Evolutionary conservation across 2,888 invertebrate genomes (phyloP), one percentile per base, ranked within the genome.

Genomic region (Hecatera dysodea): DNA sequence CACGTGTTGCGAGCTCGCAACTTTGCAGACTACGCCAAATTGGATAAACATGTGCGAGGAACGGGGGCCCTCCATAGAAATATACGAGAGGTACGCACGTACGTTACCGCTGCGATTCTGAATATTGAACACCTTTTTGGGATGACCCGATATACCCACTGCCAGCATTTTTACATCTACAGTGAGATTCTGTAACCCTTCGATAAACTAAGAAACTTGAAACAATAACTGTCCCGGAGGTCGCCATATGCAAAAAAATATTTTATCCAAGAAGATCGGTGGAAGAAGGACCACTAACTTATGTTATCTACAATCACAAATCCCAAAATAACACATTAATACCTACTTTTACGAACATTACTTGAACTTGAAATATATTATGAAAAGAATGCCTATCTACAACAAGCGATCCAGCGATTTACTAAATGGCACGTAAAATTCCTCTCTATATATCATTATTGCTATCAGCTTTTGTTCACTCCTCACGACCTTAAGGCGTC

Each of bases 1-100:
- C 95, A 96, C 94, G 94, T 95, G 95, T 93, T 95, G 93, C 95
- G 89, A 93, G 90, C 94, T 94, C 93, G 84, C 94, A 96, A 95
- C 95, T 96, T 95, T 93, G 94, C 95, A 95, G 95, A 95, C 95
- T 92, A 88, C 93, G 93, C 93, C 93, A 95, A 95, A 95, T 95
- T 95, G 94, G 94, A 95, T 95, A 93, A 95, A 94, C 95, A 95
- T 94, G 95, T 94, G 94, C 93, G 91, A 90, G 88, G 86, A 92
- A 92, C 91, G 87, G 88, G 82, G 88, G 82, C 81, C 86, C 86
- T 81, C 69, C 56, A 33, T 33, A 48, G 72, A 70, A 80, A 88
- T 72, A 86, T 81, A 93, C 90, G 84, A 84, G 52, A 15, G 15
- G 22, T 59, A 77, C 75, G 83, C 84, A 61, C 52, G 81, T 24